Percentiles rank a stretch among this genome's conserved stretches.
phyloP scores from a whole-genome alignment of 2,113 vertebrate genomes.

The Daboia siamensis region DNA sequence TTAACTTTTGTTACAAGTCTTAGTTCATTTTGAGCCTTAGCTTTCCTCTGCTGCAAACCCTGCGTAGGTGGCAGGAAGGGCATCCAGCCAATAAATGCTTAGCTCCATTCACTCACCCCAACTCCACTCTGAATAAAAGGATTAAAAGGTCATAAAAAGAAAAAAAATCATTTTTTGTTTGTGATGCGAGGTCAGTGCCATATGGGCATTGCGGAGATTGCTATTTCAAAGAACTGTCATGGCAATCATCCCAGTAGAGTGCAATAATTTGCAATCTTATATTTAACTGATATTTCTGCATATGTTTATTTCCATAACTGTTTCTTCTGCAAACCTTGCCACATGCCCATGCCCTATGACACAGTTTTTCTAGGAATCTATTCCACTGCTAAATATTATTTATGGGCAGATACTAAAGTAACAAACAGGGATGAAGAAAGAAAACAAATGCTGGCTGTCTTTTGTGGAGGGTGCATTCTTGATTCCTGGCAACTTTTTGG shows the following conservation, averaged over 20 bases:
- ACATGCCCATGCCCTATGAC: neutral
- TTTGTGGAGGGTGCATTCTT: neutral
- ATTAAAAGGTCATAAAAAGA: no score
- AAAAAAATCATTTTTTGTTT: neutral
- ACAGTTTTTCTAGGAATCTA: neutral
- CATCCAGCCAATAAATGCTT: no score
- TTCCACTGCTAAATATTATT: neutral
- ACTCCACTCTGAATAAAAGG: no score
- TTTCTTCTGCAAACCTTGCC: neutral
- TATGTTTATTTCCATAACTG: neutral
- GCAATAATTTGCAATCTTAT: neutral
- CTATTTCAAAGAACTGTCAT: neutral
- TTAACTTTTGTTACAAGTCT: no score
- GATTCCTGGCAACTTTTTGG: neutral
- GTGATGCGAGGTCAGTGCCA: neutral
- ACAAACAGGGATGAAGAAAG: neutral
- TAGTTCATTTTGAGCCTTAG: no score
- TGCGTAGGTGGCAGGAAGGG: no score
- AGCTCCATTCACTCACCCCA: no score
- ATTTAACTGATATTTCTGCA: neutral
- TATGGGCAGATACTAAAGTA: neutral
- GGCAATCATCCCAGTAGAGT: neutral
- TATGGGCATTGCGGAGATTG: neutral
- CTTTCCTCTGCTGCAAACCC: no score
- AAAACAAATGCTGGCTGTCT: neutral